These are phyloP conservation scores for Dioctria linearis DNA, from an alignment of 2,888 invertebrate genomes.

Conservation along the genomic window DNA sequence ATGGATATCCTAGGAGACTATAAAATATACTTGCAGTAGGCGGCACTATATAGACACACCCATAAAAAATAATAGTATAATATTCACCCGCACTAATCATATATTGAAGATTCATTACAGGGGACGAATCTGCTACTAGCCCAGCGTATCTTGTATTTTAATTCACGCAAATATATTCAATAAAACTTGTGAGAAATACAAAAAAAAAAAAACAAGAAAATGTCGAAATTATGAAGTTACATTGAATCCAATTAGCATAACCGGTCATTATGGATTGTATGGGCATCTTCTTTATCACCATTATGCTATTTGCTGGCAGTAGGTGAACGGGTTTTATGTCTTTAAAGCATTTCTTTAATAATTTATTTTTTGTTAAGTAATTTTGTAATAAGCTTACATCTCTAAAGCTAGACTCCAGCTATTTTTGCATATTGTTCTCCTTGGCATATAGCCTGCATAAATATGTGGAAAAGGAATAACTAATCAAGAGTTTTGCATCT, in stretches of 20 bases:
- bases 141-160: neutral
- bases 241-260: constrained; percentile 31
- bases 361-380: neutral
- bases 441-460: constrained; percentile 8
- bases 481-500: neutral
- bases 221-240: neutral
- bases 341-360: neutral
- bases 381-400: neutral
- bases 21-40: neutral
- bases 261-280: constrained; percentile 16
- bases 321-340: constrained; percentile 41
- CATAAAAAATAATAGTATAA: neutral
- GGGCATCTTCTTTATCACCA: neutral
- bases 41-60: neutral
- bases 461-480: neutral
- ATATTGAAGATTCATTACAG: neutral
- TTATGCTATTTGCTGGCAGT: neutral
- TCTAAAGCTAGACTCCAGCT: neutral
- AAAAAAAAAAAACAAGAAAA: neutral
- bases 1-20: too few relatives aligned
- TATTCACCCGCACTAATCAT: neutral
- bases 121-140: neutral
- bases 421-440: constrained; percentile 5
- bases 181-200: neutral
- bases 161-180: neutral